Percentiles rank a stretch among this genome's conserved stretches.
Conservation (phyloP, 2,113 vertebrate genomes). For the Rhinolophus ferrumequinum region DNA sequence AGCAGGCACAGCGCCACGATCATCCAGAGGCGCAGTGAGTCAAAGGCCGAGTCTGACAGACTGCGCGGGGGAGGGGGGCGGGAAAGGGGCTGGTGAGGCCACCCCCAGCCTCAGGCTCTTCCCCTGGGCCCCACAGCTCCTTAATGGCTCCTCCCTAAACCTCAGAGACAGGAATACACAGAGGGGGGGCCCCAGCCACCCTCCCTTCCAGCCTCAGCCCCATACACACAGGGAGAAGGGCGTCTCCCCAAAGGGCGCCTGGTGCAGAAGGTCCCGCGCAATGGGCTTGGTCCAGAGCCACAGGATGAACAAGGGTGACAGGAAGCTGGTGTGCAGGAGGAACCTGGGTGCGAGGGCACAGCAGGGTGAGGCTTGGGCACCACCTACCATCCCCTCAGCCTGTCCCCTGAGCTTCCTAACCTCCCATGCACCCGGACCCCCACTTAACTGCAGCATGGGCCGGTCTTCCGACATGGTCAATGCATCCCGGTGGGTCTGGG, state of each 20-base stretch:
- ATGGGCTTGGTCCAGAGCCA: constrained; percentile 95
- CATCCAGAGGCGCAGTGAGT: constrained; percentile 92
- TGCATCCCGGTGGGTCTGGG: constrained; percentile 95
- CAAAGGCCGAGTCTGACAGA: constrained; percentile 88
- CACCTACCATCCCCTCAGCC: neutral
- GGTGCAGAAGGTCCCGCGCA: constrained; percentile 92
- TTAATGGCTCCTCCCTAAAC: neutral
- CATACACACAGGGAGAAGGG: constrained; percentile 89
- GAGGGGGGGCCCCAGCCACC: neutral
- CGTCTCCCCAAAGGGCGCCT: constrained; percentile 88
- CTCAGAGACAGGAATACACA: neutral
- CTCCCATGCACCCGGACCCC: neutral
- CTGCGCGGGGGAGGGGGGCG: constrained; percentile 76
- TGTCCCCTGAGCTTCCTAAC: too few relatives aligned
- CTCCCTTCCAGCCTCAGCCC: neutral
- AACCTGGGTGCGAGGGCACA: constrained; percentile 82
- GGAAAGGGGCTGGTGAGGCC: neutral
- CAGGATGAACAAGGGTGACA: constrained; percentile 92
- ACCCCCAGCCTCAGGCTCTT: neutral
- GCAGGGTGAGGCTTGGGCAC: neutral
- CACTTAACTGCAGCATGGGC: constrained; percentile 91
- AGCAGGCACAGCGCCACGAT: constrained; percentile 89
- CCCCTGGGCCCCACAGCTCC: neutral
- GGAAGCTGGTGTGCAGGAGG: constrained; percentile 92
- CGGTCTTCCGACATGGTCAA: constrained; percentile 88